These are phyloP conservation scores for Agriopis marginaria DNA, from an alignment of 2,888 invertebrate genomes.

Conservation along the genomic window DNA sequence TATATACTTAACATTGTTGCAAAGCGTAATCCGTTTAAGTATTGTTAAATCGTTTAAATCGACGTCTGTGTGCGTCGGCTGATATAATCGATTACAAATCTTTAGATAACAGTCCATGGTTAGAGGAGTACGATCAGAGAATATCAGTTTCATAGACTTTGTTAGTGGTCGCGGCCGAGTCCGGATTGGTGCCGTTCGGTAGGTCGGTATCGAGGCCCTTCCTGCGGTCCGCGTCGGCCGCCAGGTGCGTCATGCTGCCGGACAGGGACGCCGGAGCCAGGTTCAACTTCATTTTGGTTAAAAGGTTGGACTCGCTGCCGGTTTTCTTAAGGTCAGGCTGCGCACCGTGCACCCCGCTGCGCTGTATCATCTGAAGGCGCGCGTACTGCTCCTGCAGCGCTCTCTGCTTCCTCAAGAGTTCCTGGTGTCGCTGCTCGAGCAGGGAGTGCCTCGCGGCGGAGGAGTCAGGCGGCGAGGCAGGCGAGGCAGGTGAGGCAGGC, in stretches of 20 bases:
- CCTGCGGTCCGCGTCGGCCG: slow-evolving; percentile 56
- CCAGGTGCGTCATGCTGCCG: slow-evolving; percentile 78
- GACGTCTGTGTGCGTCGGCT: neutral
- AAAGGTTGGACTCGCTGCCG: slow-evolving; percentile 94
- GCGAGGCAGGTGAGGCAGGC: slow-evolving; percentile 87
- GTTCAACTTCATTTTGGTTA: slow-evolving; percentile 93
- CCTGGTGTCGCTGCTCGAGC: slow-evolving; percentile 95
- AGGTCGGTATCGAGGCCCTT: slow-evolving; percentile 44
- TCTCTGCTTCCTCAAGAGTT: slow-evolving; percentile 94
- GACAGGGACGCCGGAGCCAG: slow-evolving; percentile 80
- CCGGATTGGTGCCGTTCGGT: slow-evolving; percentile 49
- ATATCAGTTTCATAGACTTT: slow-evolving; percentile 97
- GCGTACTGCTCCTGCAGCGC: slow-evolving; percentile 97
- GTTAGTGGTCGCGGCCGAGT: slow-evolving; percentile 87
- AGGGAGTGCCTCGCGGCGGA: slow-evolving; percentile 88
- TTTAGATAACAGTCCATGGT: neutral
- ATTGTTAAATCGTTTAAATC: no score
- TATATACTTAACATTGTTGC: no score
- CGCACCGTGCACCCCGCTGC: slow-evolving; percentile 88
- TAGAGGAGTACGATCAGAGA: slow-evolving; percentile 88
- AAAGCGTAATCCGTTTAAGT: no score
- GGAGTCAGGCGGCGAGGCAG: slow-evolving; percentile 49
- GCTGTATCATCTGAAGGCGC: slow-evolving; percentile 94
- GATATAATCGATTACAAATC: slow-evolving; percentile 50
- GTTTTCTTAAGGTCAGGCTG: slow-evolving; percentile 93